Evolutionary conservation across 1,140 invertebrate species (phyloP).

Genomic region (Tetraneura akinire): DNA sequence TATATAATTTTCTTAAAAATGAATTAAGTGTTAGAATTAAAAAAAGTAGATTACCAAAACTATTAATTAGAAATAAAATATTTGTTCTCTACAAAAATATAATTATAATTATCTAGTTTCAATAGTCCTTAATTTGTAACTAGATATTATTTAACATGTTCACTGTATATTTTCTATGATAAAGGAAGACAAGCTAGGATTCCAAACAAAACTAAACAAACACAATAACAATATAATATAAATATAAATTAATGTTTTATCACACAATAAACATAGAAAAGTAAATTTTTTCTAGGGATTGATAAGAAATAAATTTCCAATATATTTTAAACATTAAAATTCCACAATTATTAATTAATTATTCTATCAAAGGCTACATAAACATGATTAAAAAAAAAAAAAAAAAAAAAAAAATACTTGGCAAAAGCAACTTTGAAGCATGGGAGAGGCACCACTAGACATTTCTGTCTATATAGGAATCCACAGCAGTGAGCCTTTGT

Average conservation of each 20-base stretch:
- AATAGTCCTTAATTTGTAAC: slow-evolving; percentile 18
- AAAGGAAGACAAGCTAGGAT: background rate
- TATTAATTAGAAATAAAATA: background rate
- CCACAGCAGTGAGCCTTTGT: slow-evolving; percentile 51
- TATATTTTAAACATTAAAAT: slow-evolving; percentile 15
- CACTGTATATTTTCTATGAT: background rate
- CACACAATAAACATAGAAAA: slow-evolving; percentile 35
- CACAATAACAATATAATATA: background rate
- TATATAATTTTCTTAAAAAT: background rate
- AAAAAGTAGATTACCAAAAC: background rate
- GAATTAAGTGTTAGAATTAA: background rate
- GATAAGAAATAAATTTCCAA: slow-evolving; percentile 4
- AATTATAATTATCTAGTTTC: background rate
- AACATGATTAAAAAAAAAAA: slow-evolving; percentile 31
- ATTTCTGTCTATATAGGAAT: slow-evolving; percentile 51
- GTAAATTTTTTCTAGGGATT: background rate
- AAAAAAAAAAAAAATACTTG: slow-evolving; percentile 42
- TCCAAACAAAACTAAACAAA: background rate
- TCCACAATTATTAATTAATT: background rate
- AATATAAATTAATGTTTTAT: slow-evolving; percentile 25
- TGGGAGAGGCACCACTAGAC: slow-evolving; percentile 44
- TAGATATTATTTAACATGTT: background rate
- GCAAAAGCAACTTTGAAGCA: slow-evolving; percentile 44
- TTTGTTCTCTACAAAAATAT: background rate
- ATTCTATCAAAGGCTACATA: slow-evolving; percentile 36